phyloP scores from a whole-genome alignment of 2,888 invertebrate genomes.

The Mesochorus sp. region DNA sequence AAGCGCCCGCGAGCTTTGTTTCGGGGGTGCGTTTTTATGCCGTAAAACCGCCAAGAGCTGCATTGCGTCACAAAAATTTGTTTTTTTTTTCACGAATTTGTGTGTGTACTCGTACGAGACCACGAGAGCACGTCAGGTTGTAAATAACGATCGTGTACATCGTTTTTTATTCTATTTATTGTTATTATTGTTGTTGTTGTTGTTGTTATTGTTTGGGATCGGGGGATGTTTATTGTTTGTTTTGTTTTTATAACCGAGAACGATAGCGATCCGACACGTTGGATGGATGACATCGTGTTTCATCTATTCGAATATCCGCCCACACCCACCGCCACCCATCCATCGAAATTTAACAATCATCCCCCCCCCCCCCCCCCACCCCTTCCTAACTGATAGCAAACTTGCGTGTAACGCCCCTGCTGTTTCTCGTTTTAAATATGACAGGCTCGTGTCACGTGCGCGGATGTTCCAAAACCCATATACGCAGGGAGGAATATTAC shows the following conservation, averaged over 20 bases:
- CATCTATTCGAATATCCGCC: conserved; percentile 63
- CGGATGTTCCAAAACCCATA: too few species aligned
- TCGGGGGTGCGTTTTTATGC: too few species aligned
- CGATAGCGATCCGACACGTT: conserved; percentile 23
- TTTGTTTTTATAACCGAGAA: too few species aligned
- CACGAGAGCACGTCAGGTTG: conserved; percentile 39
- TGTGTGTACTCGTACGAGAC: conserved; percentile 20
- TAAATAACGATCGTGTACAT: conserved; percentile 55
- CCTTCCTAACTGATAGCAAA: too few species aligned
- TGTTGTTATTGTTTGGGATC: neutral
- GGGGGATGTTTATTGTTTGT: too few species aligned
- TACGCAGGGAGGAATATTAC: too few species aligned
- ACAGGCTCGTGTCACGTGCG: neutral
- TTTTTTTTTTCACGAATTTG: too few species aligned
- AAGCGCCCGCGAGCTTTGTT: conserved; percentile 35
- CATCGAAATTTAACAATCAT: conserved; percentile 70
- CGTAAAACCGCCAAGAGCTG: too few species aligned
- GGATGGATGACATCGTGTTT: conserved; percentile 68
- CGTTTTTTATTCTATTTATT: neutral
- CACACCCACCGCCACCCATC: conserved; percentile 20
- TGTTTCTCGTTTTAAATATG: conserved; percentile 3
- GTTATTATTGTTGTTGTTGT: neutral
- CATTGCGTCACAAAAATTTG: conserved; percentile 56
- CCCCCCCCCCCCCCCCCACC: neutral
- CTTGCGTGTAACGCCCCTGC: neutral